A percentile compares a stretch with the other conserved stretches of the same genome.
Evolutionary conservation across 92 coral and sea anemone genomes (phyloP).

Genomic region (Epizoanthus stellaris): DNA sequence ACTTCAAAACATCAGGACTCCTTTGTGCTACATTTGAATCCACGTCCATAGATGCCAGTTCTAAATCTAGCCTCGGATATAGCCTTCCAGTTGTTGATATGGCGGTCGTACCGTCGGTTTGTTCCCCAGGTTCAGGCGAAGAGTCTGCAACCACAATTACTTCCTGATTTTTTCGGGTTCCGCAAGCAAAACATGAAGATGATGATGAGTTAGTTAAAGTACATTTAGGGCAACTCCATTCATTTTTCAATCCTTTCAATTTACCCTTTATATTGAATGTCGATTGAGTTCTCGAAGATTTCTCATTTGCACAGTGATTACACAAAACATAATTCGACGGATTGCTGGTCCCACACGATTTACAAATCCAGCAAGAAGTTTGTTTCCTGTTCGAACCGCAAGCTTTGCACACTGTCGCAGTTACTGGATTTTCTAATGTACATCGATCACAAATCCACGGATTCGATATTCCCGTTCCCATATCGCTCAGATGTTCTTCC

Average conservation of each 20-base stretch:
- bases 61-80: conserved; percentile 64
- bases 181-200: conserved; percentile 74
- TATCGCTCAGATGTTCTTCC: conserved; percentile 46
- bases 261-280: background rate
- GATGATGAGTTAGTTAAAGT: conserved; percentile 68
- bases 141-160: conserved; percentile 43
- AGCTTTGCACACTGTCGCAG: conserved; percentile 60
- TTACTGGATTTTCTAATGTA: conserved; percentile 67
- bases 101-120: background rate
- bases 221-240: conserved; percentile 85
- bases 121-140: conserved; percentile 8
- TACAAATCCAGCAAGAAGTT: conserved; percentile 45
- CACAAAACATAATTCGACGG: conserved; percentile 39
- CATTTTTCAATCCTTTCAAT: conserved; percentile 18
- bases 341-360: conserved; percentile 51
- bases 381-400: conserved; percentile 72
- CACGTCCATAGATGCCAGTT: conserved; percentile 59
- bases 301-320: conserved; percentile 51
- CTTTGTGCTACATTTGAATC: conserved; percentile 71
- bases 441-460: conserved; percentile 79
- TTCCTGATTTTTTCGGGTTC: conserved; percentile 28
- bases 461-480: conserved; percentile 43
- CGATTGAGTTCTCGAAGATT: conserved; percentile 21
- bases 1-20: conserved; percentile 81
- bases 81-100: conserved; percentile 36